Conservation (phyloP, 2,113 vertebrate species). For the Notiomystis cincta region DNA sequence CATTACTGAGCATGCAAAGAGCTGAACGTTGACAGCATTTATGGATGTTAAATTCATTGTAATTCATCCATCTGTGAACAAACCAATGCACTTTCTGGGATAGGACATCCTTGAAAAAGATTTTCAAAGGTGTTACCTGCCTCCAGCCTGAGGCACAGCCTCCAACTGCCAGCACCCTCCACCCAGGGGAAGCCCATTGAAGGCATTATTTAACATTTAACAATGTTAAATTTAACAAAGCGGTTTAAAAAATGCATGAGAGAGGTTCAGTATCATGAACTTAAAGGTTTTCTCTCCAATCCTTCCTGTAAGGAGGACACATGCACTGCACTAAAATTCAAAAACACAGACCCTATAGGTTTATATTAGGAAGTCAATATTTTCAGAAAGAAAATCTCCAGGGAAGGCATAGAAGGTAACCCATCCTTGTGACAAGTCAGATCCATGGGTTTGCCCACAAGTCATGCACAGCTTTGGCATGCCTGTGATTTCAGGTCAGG, state of each 20-base stretch:
- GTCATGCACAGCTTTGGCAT: accelerated
- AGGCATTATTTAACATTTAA: neutral
- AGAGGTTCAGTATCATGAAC: neutral
- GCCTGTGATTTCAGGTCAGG: neutral
- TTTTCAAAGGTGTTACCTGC: neutral
- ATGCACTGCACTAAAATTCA: neutral
- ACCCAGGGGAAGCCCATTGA: neutral
- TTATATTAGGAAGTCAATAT: neutral
- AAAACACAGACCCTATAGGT: neutral
- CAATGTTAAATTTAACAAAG: neutral
- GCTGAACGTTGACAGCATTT: neutral
- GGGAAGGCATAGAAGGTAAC: neutral
- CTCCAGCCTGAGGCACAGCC: neutral
- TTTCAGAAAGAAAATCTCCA: neutral
- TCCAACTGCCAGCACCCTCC: neutral
- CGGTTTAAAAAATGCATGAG: neutral
- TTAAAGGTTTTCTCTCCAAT: neutral
- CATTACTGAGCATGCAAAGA: neutral
- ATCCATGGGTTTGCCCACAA: accelerated
- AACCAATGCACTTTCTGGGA: neutral
- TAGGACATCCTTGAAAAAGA: neutral
- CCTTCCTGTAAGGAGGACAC: neutral
- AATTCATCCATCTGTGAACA: neutral
- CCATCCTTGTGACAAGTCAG: neutral
- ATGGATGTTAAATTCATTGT: neutral